Evolutionary conservation across 2,888 invertebrate genomes (phyloP).

Genomic region (Andrena dorsata): DNA sequence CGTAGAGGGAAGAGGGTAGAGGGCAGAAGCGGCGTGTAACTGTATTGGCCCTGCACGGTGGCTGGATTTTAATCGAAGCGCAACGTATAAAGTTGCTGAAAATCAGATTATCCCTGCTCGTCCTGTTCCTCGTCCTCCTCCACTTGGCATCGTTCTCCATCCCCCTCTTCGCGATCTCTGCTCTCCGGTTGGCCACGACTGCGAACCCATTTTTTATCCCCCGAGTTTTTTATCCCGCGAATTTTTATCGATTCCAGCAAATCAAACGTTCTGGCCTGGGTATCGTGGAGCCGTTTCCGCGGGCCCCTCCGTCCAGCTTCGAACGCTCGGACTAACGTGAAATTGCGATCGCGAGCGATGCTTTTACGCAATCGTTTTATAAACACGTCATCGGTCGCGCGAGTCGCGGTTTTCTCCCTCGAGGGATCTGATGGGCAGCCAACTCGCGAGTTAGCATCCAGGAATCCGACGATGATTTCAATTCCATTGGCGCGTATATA

Average conservation of each 20-base stretch:
- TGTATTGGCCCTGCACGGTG: slow-evolving; percentile 80
- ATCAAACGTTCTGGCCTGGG: slow-evolving; percentile 48
- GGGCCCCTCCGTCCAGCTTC: slow-evolving; percentile 23
- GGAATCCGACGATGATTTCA: no score
- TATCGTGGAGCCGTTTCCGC: slow-evolving; percentile 26
- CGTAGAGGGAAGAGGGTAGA: slow-evolving; percentile 19
- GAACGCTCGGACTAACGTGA: slow-evolving; percentile 27
- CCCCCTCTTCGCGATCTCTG: slow-evolving; percentile 46
- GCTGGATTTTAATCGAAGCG: slow-evolving; percentile 83
- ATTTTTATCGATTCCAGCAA: slow-evolving; percentile 73
- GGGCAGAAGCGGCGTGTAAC: slow-evolving; percentile 72
- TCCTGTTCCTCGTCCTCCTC: slow-evolving; percentile 61
- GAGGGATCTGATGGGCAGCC: background rate
- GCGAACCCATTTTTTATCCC: slow-evolving; percentile 65
- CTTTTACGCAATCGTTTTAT: slow-evolving; percentile 8
- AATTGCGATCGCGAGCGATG: slow-evolving; percentile 21
- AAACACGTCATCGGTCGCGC: background rate
- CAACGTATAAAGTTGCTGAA: slow-evolving; percentile 84
- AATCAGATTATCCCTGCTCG: slow-evolving; percentile 81
- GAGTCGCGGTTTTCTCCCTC: background rate
- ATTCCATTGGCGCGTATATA: no score
- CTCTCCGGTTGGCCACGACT: slow-evolving; percentile 62
- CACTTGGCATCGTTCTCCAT: slow-evolving; percentile 38
- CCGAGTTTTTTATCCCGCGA: slow-evolving; percentile 66
- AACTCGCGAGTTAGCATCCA: no score